Evolutionary conservation across 1,140 invertebrate species (phyloP).

Genomic region (Drosophila miranda): DNA sequence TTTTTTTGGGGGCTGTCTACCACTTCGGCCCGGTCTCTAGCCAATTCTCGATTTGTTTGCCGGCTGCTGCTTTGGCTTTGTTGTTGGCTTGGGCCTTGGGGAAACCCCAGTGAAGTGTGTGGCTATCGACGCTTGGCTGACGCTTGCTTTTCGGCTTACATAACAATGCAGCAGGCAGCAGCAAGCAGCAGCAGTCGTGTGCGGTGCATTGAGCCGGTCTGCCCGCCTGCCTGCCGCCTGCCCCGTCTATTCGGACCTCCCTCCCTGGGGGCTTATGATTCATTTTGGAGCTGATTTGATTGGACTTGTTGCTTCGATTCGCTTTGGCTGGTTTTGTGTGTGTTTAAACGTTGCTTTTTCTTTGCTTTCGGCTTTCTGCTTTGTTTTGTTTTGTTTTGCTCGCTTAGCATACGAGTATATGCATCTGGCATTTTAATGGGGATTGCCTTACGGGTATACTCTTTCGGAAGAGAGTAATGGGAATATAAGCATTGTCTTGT

Average conservation of each 20-base stretch:
- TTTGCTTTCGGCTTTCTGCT: constrained; percentile 7
- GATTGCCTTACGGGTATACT: constrained; percentile 15
- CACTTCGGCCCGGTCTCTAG: constrained; percentile 35
- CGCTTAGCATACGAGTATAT: background rate
- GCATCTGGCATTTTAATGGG: constrained; percentile 25
- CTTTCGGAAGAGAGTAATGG: no score
- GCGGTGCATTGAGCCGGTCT: constrained; percentile 46
- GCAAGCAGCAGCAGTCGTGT: constrained; percentile 3
- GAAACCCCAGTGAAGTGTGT: constrained; percentile 60
- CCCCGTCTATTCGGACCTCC: no score
- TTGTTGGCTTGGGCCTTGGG: constrained; percentile 56
- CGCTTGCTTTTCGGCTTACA: constrained; percentile 53
- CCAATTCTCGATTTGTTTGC: constrained; percentile 58
- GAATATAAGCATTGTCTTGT: no score
- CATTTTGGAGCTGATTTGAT: constrained; percentile 39
- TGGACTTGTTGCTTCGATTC: constrained; percentile 50
- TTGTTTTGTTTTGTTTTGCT: constrained; percentile 17
- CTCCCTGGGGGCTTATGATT: constrained; percentile 21
- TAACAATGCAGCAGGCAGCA: constrained; percentile 58
- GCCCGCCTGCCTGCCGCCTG: background rate
- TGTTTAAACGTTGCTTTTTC: constrained; percentile 19
- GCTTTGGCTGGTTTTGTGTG: constrained; percentile 24
- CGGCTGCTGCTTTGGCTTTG: constrained; percentile 25
- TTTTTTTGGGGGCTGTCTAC: constrained; percentile 5
- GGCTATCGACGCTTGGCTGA: constrained; percentile 18